Conservation (phyloP, 2,797 vertebrate species). For the Dromococcyx pavoninus region DNA sequence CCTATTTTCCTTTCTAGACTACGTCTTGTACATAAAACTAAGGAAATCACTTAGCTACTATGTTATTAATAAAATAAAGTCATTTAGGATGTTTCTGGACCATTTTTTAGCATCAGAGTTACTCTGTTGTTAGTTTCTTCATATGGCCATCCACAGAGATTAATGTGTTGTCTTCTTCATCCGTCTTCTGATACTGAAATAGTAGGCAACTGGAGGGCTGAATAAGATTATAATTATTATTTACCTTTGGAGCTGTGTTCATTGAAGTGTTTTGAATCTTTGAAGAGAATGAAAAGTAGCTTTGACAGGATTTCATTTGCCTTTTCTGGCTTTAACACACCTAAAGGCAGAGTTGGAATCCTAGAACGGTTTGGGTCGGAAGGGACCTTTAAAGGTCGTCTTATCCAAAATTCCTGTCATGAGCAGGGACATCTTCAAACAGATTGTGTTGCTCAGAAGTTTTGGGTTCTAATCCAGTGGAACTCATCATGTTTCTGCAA, state of each 20-base stretch:
- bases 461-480: neutral
- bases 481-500: neutral
- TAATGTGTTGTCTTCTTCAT: fast-evolving
- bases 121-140: neutral
- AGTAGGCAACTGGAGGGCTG: neutral
- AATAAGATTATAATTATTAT: neutral
- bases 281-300: neutral
- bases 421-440: neutral
- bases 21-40: neutral
- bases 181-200: neutral
- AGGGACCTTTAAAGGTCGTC: neutral
- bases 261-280: neutral
- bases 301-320: neutral
- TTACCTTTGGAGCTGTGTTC: neutral
- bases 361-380: neutral
- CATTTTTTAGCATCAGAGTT: neutral
- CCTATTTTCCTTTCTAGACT: neutral
- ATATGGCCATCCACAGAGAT: neutral
- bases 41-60: neutral
- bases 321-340: neutral
- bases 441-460: neutral
- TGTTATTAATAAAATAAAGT: neutral
- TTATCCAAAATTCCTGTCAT: fast-evolving
- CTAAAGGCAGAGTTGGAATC: neutral
- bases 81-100: neutral